Base-by-base conservation (phyloP, 2,888 invertebrate species). In the Linnaemya vulpina region DNA sequence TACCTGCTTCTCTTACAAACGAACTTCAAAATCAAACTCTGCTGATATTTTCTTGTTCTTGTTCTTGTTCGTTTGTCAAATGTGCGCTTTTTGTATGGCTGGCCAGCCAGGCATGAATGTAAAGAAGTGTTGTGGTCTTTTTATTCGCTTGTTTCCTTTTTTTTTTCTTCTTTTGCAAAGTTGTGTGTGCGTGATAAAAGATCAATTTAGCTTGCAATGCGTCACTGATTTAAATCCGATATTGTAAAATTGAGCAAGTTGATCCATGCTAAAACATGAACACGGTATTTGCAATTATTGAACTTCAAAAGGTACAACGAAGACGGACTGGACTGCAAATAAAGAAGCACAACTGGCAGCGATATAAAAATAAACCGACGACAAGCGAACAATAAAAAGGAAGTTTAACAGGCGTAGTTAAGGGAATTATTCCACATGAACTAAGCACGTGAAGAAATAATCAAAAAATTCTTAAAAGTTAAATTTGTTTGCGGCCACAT, bases 181-280 rank as follows among this genome's bases (percentile, higher is more conserved):
- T 22, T 51, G 76, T 76, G 70, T 63, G 71, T 82, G 82, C 76
- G 90, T 91, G 90, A 90, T 91, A 91, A 91, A 90, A 90, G 90
- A 91, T 91, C 91, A 91, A 91, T 91, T 91, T 90, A 90, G 89
- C 89, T 82, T 90, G 91, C 90, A 89, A 88, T 89, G 90, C 87
- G 87, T 88, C 88, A 89, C 90, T 91, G 91, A 91, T 91, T 91
- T 91, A 90, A 91, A 91, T 91, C 91, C 91, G 91, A 91, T 91
- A 90, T 85, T 86, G 84, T 82, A 81, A 85, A 85, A 85, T 85
- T 78, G 77, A 77, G 75, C 84, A 74, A 89, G 88, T 89, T 90
- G 90, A 90, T 90, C 88, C 88, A 86, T 88, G 88, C 87, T 89
- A 89, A 89, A 89, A 91, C 90, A 90, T 90, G 90, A 89, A 87